Base-by-base conservation (phyloP, 2,797 vertebrate genomes). In the Uromys caudimaculatus region DNA sequence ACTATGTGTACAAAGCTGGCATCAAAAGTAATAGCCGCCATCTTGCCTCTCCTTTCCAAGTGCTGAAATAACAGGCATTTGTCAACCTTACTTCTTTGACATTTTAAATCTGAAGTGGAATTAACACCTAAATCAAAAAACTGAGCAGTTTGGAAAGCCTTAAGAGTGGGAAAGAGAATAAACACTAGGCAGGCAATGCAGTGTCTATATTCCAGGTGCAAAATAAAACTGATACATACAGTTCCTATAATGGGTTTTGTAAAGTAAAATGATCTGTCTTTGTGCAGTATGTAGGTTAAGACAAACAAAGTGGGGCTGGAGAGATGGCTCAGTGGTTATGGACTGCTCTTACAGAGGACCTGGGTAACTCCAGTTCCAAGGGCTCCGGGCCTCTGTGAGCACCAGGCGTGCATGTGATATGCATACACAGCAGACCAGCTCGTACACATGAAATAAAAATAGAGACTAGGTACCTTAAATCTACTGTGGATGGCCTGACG, bases 211-310 rank as follows among this genome's bases (percentile, higher is more conserved):
- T 81, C 35, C 54, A 78, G 60, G 75, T 81, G 67, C n/a, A 96
- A 95, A 82, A 76, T 60, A 89, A 79, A 78, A 89, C 32, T 67
- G 82, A 77, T 77, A 32, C 82, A 24, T 78, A 44, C 47, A 91
- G 79, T 94, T 93, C 17, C 75, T 27, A 6, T 69, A 60, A 76
- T 81, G 75, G 6, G 21, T 95, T 92, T 76, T 69, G 3, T 75
- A 67, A 95, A 89, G 54, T 56, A 88, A 79, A 89, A 84, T 12
- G 41, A 12, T 29, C 50, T 86, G 41, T 85, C 35, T 89, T 92
- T 85, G 85, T 76, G 14, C 6, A 95, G 52, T 62, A 52, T 52
- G 24, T 21, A 75, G 17, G 64, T 85, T 69, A 89, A 91, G 79
- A 85, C 60, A 93, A 60, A 81, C 56, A 47, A 47, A 44, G 60